Percentiles rank a stretch among this genome's conserved stretches.
Conservation (phyloP, 2,113 vertebrate species). For the Chiloscyllium plagiosum region DNA sequence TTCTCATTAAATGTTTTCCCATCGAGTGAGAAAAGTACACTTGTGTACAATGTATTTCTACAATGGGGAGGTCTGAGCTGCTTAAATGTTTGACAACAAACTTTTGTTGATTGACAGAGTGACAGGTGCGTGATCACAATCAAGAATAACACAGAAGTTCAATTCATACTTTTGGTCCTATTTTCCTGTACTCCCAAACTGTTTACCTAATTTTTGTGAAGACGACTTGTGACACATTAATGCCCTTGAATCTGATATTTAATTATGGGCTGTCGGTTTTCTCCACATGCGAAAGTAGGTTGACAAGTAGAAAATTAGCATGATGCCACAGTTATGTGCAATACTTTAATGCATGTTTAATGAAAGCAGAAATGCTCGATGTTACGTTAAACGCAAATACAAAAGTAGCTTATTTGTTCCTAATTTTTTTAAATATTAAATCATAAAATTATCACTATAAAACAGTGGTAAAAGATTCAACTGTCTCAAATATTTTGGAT, state of each 20-base stretch:
- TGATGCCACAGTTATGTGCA: not conserved
- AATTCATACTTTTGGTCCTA: conserved; percentile 21
- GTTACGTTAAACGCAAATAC: conserved; percentile 26
- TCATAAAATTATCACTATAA: conserved; percentile 25
- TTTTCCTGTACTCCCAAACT: not conserved
- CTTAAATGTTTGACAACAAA: not conserved
- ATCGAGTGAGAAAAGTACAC: not conserved
- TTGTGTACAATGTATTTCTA: not conserved
- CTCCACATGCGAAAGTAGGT: not conserved
- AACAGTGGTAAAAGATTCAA: not conserved
- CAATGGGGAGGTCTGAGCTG: not conserved
- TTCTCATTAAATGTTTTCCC: not conserved
- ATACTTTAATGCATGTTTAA: conserved; percentile 9
- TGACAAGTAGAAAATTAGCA: not conserved
- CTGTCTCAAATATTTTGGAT: conserved; percentile 33
- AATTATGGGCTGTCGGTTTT: not conserved
- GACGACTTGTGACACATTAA: not conserved
- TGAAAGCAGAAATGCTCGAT: conserved; percentile 17
- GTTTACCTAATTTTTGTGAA: not conserved
- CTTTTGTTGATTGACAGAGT: not conserved
- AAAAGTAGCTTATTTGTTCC: conserved; percentile 35
- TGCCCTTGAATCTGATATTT: not conserved
- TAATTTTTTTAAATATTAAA: conserved; percentile 28
- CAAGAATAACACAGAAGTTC: not conserved
- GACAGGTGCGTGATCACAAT: not conserved